Evolutionary conservation across 2,113 vertebrate genomes (phyloP).

Genomic region (Oncorhynchus mykiss): DNA sequence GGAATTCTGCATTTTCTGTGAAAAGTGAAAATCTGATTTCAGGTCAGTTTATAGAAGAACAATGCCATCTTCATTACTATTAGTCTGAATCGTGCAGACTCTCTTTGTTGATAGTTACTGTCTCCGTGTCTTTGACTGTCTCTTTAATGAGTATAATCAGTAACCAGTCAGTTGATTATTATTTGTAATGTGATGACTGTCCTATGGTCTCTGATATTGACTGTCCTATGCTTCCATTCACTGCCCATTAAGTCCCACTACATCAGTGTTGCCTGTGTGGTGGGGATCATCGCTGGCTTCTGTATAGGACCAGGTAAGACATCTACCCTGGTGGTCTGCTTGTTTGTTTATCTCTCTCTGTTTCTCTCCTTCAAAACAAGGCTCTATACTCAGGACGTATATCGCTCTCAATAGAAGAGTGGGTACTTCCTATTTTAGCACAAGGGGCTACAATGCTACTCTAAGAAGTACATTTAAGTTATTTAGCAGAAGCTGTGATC

Average conservation of each 20-base stretch:
- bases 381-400: no score
- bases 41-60: background rate
- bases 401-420: background rate
- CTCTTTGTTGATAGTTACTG: background rate
- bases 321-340: no score
- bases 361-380: no score
- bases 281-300: slow-evolving; percentile 88
- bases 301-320: slow-evolving; percentile 87
- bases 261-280: slow-evolving; percentile 78
- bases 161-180: background rate
- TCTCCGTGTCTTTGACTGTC: background rate
- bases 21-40: background rate
- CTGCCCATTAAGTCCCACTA: slow-evolving; percentile 66
- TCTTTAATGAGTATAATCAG: no score
- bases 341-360: no score
- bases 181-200: background rate
- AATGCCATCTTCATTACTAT: no score
- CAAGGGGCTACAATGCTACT: no score
- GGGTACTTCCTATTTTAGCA: background rate
- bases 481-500: background rate
- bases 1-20: background rate
- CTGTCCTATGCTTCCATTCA: background rate
- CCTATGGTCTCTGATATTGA: background rate
- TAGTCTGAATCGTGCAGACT: background rate
- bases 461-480: background rate